phyloP scores from a whole-genome alignment of 1,140 invertebrate genomes.

The Drosophila kurseongensis region DNA sequence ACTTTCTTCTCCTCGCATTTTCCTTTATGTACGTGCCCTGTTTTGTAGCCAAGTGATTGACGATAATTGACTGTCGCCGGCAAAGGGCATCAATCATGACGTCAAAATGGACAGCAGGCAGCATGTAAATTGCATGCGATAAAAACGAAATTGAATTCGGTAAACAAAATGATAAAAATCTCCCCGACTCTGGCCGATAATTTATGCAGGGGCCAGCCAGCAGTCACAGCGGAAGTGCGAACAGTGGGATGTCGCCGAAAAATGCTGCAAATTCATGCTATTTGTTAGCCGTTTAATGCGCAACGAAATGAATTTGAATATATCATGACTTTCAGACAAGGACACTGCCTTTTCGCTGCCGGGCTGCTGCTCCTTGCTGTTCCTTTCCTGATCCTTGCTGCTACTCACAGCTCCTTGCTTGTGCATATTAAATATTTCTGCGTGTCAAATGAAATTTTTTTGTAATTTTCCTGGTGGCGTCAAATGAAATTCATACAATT shows the following conservation, averaged over 20 bases:
- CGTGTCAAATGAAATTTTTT: constrained; percentile 77
- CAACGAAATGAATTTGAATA: constrained; percentile 71
- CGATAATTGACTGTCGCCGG: constrained; percentile 80
- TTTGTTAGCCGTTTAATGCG: constrained; percentile 68
- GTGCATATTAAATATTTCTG: constrained; percentile 73
- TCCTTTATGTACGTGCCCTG: constrained; percentile 12
- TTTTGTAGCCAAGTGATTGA: constrained; percentile 70
- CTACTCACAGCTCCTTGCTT: constrained; percentile 5
- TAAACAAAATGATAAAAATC: constrained; percentile 81
- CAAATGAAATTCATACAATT: constrained; percentile 77
- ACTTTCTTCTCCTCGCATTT: constrained; percentile 1
- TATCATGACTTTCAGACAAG: constrained; percentile 63
- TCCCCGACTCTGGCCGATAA: constrained; percentile 45
- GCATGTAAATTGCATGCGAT: constrained; percentile 79
- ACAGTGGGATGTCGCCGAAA: constrained; percentile 25
- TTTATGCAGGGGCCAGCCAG: constrained; percentile 57
- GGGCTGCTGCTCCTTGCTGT: background rate
- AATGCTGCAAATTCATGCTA: constrained; percentile 64
- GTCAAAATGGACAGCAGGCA: constrained; percentile 76
- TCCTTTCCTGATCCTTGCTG: background rate
- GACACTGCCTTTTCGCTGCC: constrained; percentile 10
- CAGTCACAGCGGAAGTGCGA: constrained; percentile 6
- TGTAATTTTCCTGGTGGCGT: constrained; percentile 59
- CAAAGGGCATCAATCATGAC: constrained; percentile 76
- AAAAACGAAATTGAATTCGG: constrained; percentile 79